These are phyloP conservation scores for Megalurothrips usitatus DNA, from an alignment of 2,888 invertebrate genomes.

Conservation along the genomic window DNA sequence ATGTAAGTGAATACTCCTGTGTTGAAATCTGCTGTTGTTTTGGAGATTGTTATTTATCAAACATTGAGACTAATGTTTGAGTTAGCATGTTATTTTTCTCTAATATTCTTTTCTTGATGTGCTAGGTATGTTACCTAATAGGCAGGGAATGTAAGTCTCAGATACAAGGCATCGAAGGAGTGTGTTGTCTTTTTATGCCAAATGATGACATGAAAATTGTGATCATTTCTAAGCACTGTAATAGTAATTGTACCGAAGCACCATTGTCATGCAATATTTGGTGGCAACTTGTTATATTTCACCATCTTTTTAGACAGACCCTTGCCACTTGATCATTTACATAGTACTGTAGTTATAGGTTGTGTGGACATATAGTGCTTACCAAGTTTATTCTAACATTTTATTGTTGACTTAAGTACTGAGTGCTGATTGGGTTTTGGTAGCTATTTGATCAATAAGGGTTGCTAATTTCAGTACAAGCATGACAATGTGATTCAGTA, in stretches of 20 bases:
- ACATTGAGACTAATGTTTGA: slow-evolving; percentile 15
- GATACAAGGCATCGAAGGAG: slow-evolving; percentile 20
- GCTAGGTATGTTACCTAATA: slow-evolving; percentile 20
- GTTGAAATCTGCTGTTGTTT: slow-evolving; percentile 26
- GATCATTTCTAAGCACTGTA: slow-evolving; percentile 2
- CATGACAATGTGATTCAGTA: slow-evolving; percentile 26
- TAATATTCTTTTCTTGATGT: slow-evolving; percentile 25
- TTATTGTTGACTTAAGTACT: slow-evolving; percentile 25
- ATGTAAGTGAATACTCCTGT: slow-evolving; percentile 26
- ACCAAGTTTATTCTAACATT: slow-evolving; percentile 3
- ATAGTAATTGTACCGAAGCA: slow-evolving; percentile 22
- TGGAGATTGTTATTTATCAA: slow-evolving; percentile 25
- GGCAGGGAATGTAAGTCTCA: slow-evolving; percentile 16
- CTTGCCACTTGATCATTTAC: slow-evolving; percentile 16
- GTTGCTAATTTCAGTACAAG: slow-evolving; percentile 20
- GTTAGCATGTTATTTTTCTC: slow-evolving; percentile 23
- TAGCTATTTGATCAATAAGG: slow-evolving; percentile 17
- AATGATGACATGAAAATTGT: slow-evolving; percentile 14
- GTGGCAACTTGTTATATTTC: slow-evolving; percentile 4
- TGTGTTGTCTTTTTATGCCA: slow-evolving; percentile 14
- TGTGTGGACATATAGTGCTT: slow-evolving; percentile 3
- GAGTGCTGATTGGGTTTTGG: slow-evolving; percentile 22
- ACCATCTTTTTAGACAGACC: not conserved
- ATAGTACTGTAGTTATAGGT: slow-evolving; percentile 16
- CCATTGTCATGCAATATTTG: slow-evolving; percentile 12